These are phyloP conservation scores for Micrasema longulum DNA, from an alignment of 1,140 invertebrate species.

Conservation along the genomic window DNA sequence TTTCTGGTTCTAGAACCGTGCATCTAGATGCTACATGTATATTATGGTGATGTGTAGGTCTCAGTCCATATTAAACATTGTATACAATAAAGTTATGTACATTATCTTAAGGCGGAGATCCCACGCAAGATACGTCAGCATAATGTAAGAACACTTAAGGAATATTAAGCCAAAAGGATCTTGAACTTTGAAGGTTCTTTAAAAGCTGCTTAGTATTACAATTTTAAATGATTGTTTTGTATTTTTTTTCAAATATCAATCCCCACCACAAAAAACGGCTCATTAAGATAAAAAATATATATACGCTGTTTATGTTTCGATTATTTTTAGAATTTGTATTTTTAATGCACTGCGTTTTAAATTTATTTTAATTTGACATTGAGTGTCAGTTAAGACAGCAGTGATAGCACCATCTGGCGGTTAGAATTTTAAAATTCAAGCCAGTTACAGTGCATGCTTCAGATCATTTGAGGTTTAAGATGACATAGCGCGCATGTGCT, in stretches of 20 bases:
- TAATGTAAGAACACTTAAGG: not conserved
- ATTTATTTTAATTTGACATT: too few species aligned
- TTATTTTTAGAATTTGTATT: too few species aligned
- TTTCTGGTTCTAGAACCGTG: not conserved
- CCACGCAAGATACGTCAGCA: constrained; percentile 1
- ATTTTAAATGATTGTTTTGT: not conserved
- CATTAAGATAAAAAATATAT: too few species aligned
- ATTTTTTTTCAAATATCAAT: not conserved
- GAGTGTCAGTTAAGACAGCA: too few species aligned
- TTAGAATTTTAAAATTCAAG: too few species aligned
- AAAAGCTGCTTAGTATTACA: not conserved
- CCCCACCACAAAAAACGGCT: too few species aligned
- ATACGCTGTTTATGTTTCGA: too few species aligned
- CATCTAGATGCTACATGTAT: not conserved
- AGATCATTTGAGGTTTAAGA: too few species aligned
- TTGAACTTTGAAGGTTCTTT: constrained; percentile 20
- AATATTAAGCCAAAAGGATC: constrained; percentile 7
- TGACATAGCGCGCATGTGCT: too few species aligned
- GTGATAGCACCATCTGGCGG: too few species aligned
- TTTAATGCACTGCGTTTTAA: too few species aligned
- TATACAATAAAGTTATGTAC: not conserved
- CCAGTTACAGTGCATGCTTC: too few species aligned
- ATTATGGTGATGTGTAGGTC: not conserved
- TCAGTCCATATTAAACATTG: not conserved
- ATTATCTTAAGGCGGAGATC: not conserved